Evolutionary conservation across 1,140 invertebrate species (phyloP), one percentile per base, ranked within the genome.

Genomic region (Odontomachus brunneus): DNA sequence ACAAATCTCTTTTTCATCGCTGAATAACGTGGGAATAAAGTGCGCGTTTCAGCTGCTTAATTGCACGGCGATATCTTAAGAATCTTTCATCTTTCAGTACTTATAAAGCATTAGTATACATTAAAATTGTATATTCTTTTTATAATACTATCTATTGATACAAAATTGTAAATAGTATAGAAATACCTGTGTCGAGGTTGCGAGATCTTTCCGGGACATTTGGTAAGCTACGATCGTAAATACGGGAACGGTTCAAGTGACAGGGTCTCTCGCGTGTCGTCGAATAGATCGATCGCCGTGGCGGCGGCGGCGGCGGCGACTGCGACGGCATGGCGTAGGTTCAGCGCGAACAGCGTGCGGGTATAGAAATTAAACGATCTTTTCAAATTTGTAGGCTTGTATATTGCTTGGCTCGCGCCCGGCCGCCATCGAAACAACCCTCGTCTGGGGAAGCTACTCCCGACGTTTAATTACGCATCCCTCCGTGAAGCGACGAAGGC

Each of bases 381-480:
- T 86, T 83, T 69, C 51, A 83, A 83, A 66, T 76, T 53, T 53
- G 26, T 55, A 67, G 22, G 60, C 73, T 72, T 62, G 67, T 84
- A 63, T 69, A 87, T 84, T 74, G 84, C 71, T 48, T 71, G 29
- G 44, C 51, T 49, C 22, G 51, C 22, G 51, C 49, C 51, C 57
- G 15, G 78, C 71, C 53, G 38, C 84, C 55, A 80, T 55, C 63
- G 86, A 82, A 63, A 89, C 88, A 90, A 91, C 91, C 91, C 88
- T 89, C 89, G 84, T 83, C 65, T 82, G 91, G 88, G 86, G 84
- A 90, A 93, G 91, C 88, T 88, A 85, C 88, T 89, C 90, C 90
- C 89, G 88, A 89, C 92, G 91, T 94, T 94, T 94, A 94, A 94
- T 94, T 94, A 94, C 92, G 91, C 91, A 86, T 90, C 91, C 91